Evolutionary conservation across 2,797 vertebrate species (phyloP).

Genomic region (Choloepus didactylus): DNA sequence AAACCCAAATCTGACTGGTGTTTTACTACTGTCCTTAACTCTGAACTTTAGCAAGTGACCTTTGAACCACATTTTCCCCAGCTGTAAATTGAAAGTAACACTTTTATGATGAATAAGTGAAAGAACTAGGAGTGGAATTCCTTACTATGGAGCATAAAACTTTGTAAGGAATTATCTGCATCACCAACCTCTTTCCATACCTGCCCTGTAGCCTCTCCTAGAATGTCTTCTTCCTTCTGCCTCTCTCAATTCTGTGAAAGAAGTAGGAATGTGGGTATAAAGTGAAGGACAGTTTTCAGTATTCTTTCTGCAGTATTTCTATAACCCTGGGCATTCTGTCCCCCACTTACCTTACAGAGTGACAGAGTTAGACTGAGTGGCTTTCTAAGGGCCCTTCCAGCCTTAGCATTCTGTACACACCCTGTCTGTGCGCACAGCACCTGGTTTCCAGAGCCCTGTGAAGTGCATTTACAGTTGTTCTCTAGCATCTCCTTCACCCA

Average conservation of each 20-base stretch:
- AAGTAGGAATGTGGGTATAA: background rate
- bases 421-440: background rate
- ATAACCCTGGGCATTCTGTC: background rate
- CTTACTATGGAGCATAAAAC: background rate
- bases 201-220: background rate
- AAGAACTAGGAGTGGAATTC: background rate
- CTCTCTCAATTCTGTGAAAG: background rate
- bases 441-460: background rate
- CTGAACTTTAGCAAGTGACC: background rate
- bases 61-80: background rate
- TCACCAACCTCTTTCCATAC: background rate
- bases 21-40: background rate
- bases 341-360: background rate
- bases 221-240: background rate
- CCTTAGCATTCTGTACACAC: background rate
- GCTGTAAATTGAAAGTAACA: background rate
- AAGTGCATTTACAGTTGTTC: background rate
- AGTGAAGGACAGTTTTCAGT: background rate
- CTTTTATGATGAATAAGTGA: background rate
- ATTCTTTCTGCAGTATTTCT: background rate
- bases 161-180: background rate
- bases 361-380: background rate
- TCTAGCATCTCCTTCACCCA: background rate
- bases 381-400: background rate
- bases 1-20: background rate